Evolutionary conservation across 1,140 invertebrate species (phyloP).

Genomic region (Grapholita molesta): DNA sequence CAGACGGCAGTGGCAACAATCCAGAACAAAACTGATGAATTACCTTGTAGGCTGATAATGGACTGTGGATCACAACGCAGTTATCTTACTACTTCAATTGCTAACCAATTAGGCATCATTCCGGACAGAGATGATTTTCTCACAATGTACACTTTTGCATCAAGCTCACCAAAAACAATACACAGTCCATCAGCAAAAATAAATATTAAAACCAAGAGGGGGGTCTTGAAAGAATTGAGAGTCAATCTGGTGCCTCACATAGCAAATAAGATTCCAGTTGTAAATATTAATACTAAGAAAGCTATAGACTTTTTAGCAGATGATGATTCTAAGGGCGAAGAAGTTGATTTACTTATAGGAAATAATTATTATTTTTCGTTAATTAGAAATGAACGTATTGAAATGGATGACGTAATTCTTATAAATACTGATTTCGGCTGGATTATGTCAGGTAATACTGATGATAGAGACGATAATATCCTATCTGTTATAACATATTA

Average conservation of each 20-base stretch:
- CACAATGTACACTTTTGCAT: neutral
- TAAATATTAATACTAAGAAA: neutral
- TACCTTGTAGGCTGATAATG: neutral
- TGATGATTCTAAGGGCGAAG: slow-evolving; percentile 9
- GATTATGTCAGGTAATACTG: neutral
- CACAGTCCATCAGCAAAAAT: neutral
- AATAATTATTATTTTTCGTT: slow-evolving; percentile 14
- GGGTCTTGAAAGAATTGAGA: neutral
- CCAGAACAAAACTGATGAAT: neutral
- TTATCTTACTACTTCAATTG: neutral
- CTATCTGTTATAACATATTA: neutral
- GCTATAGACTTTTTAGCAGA: neutral
- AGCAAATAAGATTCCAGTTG: neutral
- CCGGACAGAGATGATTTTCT: neutral
- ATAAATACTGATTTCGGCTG: slow-evolving; percentile 18
- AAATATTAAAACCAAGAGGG: neutral
- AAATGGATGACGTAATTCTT: neutral
- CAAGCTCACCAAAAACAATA: neutral
- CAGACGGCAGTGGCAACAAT: neutral
- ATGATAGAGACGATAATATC: neutral
- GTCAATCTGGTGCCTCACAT: slow-evolving; percentile 13
- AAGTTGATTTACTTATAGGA: slow-evolving; percentile 7
- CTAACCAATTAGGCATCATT: neutral
- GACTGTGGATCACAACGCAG: neutral
- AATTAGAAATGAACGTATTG: neutral